phyloP scores from a whole-genome alignment of 2,888 invertebrate genomes.

The Gari tellinella region DNA sequence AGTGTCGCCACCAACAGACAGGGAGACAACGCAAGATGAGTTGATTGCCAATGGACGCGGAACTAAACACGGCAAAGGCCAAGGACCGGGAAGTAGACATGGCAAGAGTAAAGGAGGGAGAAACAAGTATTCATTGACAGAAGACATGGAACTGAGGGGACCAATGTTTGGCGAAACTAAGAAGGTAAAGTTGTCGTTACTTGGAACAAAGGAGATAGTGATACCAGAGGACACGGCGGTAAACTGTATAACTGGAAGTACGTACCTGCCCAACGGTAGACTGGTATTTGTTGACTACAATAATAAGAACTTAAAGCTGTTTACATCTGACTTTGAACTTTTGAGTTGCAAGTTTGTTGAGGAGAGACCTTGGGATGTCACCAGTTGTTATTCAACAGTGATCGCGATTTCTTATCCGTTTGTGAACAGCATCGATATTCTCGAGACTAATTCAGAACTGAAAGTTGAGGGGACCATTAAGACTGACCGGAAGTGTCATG shows the following conservation, averaged over 20 bases:
- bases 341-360: constrained; percentile 22
- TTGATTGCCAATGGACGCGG: too few relatives aligned
- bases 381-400: constrained; percentile 32
- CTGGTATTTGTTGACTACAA: constrained; percentile 51
- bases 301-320: constrained; percentile 47
- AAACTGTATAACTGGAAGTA: constrained; percentile 42
- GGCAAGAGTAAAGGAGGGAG: too few relatives aligned
- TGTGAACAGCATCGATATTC: constrained; percentile 34
- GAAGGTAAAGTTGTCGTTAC: constrained; percentile 25
- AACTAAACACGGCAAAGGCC: too few relatives aligned
- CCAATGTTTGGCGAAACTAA: constrained; percentile 27
- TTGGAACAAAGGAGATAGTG: constrained; percentile 46
- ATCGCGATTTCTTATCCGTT: constrained; percentile 48
- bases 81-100: too few relatives aligned
- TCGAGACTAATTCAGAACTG: constrained; percentile 38
- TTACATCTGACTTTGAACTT: constrained; percentile 38
- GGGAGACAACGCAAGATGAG: too few relatives aligned
- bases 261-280: constrained; percentile 50
- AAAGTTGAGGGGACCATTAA: constrained; percentile 33
- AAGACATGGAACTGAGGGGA: neutral
- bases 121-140: too few relatives aligned
- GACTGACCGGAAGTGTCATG: constrained; percentile 49
- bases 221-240: constrained; percentile 21
- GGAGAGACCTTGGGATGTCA: constrained; percentile 52
- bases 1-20: too few relatives aligned